A percentile compares a stretch with the other conserved stretches of the same genome.
These are phyloP conservation scores for Ceratina calcarata DNA, from an alignment of 1,140 invertebrate genomes.

Conservation along the genomic window DNA sequence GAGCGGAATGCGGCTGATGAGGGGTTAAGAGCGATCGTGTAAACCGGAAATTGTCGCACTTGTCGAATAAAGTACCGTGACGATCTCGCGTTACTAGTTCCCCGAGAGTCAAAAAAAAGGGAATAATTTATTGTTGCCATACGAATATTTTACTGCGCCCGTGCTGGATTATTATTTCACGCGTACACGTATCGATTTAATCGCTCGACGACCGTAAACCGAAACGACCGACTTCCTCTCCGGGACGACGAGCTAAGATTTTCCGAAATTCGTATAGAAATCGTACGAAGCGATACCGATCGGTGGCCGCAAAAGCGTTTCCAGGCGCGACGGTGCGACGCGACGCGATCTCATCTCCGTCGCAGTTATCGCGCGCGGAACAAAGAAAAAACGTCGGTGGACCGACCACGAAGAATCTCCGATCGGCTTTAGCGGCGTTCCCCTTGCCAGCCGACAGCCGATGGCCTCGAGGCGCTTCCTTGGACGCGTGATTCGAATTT, in stretches of 20 bases:
- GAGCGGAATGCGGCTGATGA: constrained; percentile 44
- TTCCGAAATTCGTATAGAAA: background rate
- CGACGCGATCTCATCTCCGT: constrained; percentile 12
- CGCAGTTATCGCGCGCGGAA: background rate
- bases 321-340: background rate
- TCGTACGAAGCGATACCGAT: background rate
- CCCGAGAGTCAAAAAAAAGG: background rate
- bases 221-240: background rate
- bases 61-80: constrained; percentile 34
- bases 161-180: background rate
- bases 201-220: background rate
- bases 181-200: background rate
- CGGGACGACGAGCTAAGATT: background rate
- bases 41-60: constrained; percentile 51
- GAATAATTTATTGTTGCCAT: background rate
- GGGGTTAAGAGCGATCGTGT: constrained; percentile 49
- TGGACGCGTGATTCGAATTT: background rate
- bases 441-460: background rate
- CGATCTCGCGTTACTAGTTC: constrained; percentile 42
- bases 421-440: background rate
- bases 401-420: constrained; percentile 1
- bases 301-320: constrained; percentile 5
- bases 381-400: background rate
- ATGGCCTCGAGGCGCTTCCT: background rate
- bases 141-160: background rate